These are phyloP conservation scores for Cottoperca gobio DNA, from an alignment of 2,797 vertebrate species.

Conservation along the genomic window DNA sequence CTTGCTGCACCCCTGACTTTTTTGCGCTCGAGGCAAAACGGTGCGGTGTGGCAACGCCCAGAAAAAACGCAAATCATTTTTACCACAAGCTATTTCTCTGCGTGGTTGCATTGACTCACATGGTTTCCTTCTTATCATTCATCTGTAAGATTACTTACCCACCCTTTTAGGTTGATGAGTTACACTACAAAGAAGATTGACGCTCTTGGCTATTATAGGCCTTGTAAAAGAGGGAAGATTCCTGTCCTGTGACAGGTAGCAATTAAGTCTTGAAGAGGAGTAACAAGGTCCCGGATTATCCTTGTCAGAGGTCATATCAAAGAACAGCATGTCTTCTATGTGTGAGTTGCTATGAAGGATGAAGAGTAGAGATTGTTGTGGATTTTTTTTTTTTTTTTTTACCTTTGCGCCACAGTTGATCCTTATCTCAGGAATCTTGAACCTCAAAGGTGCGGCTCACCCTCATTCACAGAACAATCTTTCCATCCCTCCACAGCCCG, in stretches of 20 bases:
- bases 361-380: constrained; percentile 39
- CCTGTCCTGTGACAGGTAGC: constrained; percentile 77
- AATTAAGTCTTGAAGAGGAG: constrained; percentile 78
- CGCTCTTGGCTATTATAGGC: constrained; percentile 65
- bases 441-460: constrained; percentile 55
- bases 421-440: constrained; percentile 63
- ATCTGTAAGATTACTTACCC: constrained; percentile 73
- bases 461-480: constrained; percentile 63
- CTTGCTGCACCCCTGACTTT: constrained; percentile 28
- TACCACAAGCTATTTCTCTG: constrained; percentile 34
- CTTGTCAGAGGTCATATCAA: constrained; percentile 63
- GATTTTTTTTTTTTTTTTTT: constrained; percentile 31
- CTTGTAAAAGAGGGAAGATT: constrained; percentile 73
- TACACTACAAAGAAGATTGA: constrained; percentile 73
- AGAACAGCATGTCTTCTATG: constrained; percentile 43
- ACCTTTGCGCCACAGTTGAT: constrained; percentile 67
- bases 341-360: constrained; percentile 50
- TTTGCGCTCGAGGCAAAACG: constrained; percentile 49
- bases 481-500: constrained; percentile 59
- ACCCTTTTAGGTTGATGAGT: constrained; percentile 69
- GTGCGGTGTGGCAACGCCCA: constrained; percentile 25
- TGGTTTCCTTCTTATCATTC: constrained; percentile 64
- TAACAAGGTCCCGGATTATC: constrained; percentile 72
- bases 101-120: constrained; percentile 53
- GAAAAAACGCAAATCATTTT: constrained; percentile 54